Conservation (phyloP, 2,113 vertebrate genomes). For the Tragelaphus scriptus region DNA sequence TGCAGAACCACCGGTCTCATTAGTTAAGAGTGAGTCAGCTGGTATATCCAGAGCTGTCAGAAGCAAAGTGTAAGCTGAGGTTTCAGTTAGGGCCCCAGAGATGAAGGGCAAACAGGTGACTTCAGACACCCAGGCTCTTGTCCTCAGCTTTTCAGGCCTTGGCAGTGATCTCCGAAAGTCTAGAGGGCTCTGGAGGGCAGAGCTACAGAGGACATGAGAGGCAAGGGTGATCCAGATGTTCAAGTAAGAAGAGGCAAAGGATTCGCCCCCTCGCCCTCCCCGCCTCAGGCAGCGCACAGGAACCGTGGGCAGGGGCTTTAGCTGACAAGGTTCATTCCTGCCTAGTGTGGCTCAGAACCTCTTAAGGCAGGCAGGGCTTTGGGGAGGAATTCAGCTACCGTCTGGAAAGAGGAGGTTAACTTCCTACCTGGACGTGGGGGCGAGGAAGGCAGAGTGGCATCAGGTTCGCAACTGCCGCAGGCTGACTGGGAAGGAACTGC, state of each 20-base stretch:
- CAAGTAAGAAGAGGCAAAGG: slow-evolving; percentile 75
- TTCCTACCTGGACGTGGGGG: not conserved
- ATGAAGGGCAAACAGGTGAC: not conserved
- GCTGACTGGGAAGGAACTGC: slow-evolving; percentile 90
- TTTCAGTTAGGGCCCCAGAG: not conserved
- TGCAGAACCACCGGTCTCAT: not conserved
- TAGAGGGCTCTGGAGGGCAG: slow-evolving; percentile 89
- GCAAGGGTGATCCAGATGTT: slow-evolving; percentile 78
- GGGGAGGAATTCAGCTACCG: not conserved
- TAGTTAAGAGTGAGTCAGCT: not conserved
- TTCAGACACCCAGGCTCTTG: not conserved
- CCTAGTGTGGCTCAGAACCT: not conserved
- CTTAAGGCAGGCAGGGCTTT: too few relatives aligned
- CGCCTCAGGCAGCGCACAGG: not conserved
- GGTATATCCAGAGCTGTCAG: not conserved
- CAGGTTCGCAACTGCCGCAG: slow-evolving; percentile 51
- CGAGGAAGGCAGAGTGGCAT: not conserved
- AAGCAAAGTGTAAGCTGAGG: not conserved
- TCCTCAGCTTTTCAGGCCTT: slow-evolving; percentile 77
- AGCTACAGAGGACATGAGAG: slow-evolving; percentile 87
- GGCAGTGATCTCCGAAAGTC: slow-evolving; percentile 82
- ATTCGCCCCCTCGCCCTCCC: fast-evolving
- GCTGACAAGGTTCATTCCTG: not conserved
- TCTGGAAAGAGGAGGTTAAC: not conserved
- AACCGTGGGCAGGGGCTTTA: not conserved